Percentiles rank a stretch among this genome's conserved stretches.
phyloP scores from a whole-genome alignment of 92 coral and sea anemone genomes.

The Zoanthus sansibaricus region DNA sequence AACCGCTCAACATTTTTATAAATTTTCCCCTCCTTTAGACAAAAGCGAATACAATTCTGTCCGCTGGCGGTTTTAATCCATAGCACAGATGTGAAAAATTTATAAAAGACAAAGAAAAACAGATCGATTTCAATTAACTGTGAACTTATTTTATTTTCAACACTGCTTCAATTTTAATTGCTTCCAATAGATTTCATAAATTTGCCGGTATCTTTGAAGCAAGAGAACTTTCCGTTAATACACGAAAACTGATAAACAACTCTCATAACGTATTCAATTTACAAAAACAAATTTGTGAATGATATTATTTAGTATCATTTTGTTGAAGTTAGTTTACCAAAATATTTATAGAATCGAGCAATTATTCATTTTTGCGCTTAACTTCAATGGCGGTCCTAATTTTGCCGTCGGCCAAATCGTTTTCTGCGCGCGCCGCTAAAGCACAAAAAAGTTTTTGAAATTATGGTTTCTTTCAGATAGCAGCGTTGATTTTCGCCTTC shows the following conservation, averaged over 20 bases:
- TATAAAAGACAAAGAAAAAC: background rate
- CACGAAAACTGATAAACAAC: conserved; percentile 4
- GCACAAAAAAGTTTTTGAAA: background rate
- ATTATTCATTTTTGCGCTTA: background rate
- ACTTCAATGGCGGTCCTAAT: background rate
- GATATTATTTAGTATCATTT: background rate
- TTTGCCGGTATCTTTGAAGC: conserved; percentile 18
- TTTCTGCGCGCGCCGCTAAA: background rate
- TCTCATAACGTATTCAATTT: background rate
- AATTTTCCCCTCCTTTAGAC: background rate
- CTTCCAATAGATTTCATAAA: background rate
- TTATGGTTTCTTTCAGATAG: background rate
- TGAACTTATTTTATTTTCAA: conserved; percentile 6
- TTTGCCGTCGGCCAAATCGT: conserved; percentile 1
- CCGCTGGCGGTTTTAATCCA: conserved; percentile 7
- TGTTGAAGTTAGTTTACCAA: conserved; percentile 6
- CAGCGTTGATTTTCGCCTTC: background rate
- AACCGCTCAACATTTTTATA: background rate
- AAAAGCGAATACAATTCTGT: background rate
- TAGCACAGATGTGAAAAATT: conserved; percentile 19
- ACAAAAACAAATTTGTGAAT: background rate
- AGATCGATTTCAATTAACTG: conserved; percentile 8
- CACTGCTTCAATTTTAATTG: conserved; percentile 8
- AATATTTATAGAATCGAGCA: background rate
- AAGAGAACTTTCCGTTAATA: background rate